Percentiles rank a stretch among this genome's conserved stretches.
Evolutionary conservation across 2,888 invertebrate genomes (phyloP).

Genomic region (Neocrepidodera transversa): DNA sequence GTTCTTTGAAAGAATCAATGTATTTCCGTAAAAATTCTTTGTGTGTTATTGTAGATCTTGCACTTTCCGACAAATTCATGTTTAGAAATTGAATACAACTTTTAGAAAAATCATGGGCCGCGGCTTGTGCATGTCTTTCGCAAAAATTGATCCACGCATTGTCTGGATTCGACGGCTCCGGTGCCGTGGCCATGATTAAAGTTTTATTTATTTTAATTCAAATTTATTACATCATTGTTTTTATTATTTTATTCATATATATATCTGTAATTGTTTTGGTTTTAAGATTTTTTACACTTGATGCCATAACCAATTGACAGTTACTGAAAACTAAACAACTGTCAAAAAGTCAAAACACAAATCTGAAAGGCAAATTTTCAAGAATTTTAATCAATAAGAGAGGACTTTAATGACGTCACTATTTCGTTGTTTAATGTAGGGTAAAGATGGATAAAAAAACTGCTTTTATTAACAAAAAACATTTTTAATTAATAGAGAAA

Average conservation of each 20-base stretch:
- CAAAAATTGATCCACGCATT: constrained; percentile 79
- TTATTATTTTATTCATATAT: no score
- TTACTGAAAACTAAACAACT: constrained; percentile 10
- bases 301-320: constrained; percentile 37
- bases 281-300: constrained; percentile 36
- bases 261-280: constrained; percentile 40
- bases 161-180: constrained; percentile 45
- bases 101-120: constrained; percentile 88
- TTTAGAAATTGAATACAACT: constrained; percentile 82
- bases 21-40: constrained; percentile 83
- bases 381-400: no score
- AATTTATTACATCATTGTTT: constrained; percentile 33
- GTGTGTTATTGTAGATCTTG: constrained; percentile 73
- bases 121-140: constrained; percentile 84
- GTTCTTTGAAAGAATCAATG: constrained; percentile 82
- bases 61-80: constrained; percentile 71
- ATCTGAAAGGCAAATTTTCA: no score
- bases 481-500: no score
- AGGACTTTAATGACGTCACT: no score
- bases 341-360: no score
- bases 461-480: no score
- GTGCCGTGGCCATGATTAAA: constrained; percentile 50
- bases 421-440: no score
- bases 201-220: constrained; percentile 11
- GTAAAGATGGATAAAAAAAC: no score